A percentile compares a stretch with the other conserved stretches of the same genome.
phyloP scores from a whole-genome alignment of 2,797 vertebrate genomes.

The Poliocrania exsul region DNA sequence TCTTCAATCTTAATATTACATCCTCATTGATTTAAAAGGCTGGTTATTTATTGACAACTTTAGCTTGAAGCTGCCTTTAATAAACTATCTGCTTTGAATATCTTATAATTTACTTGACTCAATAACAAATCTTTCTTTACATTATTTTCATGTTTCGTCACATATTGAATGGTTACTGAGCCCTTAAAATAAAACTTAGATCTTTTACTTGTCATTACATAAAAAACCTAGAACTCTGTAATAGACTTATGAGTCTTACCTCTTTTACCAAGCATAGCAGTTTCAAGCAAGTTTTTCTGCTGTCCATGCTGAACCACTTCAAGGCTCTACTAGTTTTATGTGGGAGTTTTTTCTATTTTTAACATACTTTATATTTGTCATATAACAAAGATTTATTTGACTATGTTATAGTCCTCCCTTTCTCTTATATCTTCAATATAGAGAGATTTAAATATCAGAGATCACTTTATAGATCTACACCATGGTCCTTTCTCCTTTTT shows the following conservation, averaged over 20 bases:
- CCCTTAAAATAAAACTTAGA: not conserved
- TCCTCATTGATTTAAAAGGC: not conserved
- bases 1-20: not conserved
- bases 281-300: not conserved
- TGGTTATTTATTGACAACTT: not conserved
- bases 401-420: not conserved
- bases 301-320: not conserved
- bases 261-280: not conserved
- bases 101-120: not conserved
- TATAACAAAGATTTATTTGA: not conserved
- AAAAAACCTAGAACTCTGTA: not conserved
- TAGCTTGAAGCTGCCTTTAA: not conserved
- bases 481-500: not conserved
- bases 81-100: not conserved
- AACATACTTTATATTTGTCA: not conserved
- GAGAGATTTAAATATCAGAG: not conserved
- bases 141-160: not conserved
- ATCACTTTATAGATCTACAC: not conserved
- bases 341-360: not conserved
- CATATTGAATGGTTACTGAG: not conserved
- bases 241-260: not conserved
- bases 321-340: not conserved
- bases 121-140: not conserved
- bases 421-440: not conserved
- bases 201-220: not conserved